Conservation (phyloP, 2,888 invertebrate species). For the Rhagonycha fulva region DNA sequence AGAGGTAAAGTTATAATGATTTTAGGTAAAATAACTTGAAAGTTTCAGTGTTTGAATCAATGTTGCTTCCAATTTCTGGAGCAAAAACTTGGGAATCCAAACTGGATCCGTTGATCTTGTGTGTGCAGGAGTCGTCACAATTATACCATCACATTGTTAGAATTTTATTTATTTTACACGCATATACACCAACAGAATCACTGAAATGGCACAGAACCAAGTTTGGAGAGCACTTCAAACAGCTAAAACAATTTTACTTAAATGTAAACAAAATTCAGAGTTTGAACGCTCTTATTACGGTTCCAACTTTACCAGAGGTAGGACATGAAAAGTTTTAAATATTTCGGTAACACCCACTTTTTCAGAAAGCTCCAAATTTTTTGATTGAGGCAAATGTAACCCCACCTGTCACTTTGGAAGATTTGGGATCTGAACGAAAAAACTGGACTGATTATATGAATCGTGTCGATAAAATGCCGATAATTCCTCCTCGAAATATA, state of each 20-base stretch:
- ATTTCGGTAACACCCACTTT: constrained; percentile 16
- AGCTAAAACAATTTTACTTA: constrained; percentile 89
- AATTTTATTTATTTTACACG: constrained; percentile 92
- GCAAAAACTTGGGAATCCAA: constrained; percentile 96
- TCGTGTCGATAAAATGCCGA: not conserved
- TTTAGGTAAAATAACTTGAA: not conserved
- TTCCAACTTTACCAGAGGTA: constrained; percentile 89
- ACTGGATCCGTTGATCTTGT: constrained; percentile 91
- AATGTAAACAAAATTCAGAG: constrained; percentile 94
- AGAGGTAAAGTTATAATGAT: constrained; percentile 21
- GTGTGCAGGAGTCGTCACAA: constrained; percentile 94
- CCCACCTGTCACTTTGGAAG: constrained; percentile 93
- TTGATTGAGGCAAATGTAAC: constrained; percentile 88
- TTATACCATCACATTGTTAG: constrained; percentile 97
- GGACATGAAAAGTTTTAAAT: constrained; percentile 44
- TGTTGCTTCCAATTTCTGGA: constrained; percentile 95
- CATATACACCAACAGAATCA: constrained; percentile 86
- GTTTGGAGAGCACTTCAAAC: constrained; percentile 87
- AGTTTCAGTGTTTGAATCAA: constrained; percentile 82
- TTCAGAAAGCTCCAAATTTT: constrained; percentile 87
- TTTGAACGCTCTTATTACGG: constrained; percentile 92
- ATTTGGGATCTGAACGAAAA: constrained; percentile 66
- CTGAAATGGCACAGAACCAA: constrained; percentile 87
- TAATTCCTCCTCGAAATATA: not conserved
- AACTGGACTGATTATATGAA: not conserved